Conservation (phyloP, 2,797 vertebrate genomes). For the Brachyrhaphis roseni region DNA sequence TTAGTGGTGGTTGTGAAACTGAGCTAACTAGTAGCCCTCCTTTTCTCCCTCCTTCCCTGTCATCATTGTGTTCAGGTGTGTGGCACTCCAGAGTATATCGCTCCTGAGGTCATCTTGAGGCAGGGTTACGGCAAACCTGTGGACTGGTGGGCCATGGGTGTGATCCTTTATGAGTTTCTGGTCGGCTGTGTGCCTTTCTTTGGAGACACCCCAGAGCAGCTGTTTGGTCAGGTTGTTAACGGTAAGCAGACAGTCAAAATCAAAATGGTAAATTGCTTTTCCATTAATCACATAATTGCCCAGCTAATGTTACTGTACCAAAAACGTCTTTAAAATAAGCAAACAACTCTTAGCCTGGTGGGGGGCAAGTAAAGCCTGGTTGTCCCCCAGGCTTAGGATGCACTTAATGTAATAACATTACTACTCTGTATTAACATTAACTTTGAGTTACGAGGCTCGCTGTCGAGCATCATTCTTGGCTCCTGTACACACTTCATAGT, state of each 20-base stretch:
- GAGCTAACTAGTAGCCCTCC: neutral
- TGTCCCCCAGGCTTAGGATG: too few species aligned
- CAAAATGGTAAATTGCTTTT: too few species aligned
- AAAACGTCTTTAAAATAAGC: too few species aligned
- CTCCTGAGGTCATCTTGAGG: conserved; percentile 92
- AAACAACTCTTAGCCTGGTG: too few species aligned
- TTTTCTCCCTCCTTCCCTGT: neutral
- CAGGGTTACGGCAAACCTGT: conserved; percentile 96
- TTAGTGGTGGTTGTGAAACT: neutral
- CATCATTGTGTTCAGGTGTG: conserved; percentile 82
- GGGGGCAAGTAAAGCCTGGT: too few species aligned
- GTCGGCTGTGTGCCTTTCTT: conserved; percentile 96
- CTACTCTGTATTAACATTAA: neutral
- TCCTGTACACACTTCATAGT: neutral
- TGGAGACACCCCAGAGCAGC: conserved; percentile 93
- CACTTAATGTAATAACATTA: too few species aligned
- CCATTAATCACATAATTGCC: too few species aligned
- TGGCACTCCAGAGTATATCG: conserved; percentile 95
- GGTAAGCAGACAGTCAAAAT: conserved; percentile 65
- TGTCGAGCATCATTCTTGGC: neutral
- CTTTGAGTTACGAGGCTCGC: neutral
- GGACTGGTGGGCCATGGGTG: conserved; percentile 97
- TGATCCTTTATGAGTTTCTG: conserved; percentile 94
- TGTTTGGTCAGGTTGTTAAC: conserved; percentile 96
- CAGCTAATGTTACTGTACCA: too few species aligned